Evolutionary conservation across 2,113 vertebrate genomes (phyloP).

Genomic region (Pomatostomus ruficeps): DNA sequence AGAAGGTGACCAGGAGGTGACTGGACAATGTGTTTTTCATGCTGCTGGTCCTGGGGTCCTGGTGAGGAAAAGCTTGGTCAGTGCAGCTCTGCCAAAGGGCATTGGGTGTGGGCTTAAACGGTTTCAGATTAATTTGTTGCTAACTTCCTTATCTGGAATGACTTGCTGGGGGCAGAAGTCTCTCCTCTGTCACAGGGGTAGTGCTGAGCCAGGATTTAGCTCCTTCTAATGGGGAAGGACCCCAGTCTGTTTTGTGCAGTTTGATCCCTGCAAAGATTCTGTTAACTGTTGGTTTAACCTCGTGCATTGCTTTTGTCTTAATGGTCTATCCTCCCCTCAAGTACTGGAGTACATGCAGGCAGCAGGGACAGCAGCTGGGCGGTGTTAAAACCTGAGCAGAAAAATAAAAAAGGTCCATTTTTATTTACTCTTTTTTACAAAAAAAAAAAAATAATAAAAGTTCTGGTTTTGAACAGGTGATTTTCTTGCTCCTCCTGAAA

Average conservation of each 20-base stretch:
- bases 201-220: neutral
- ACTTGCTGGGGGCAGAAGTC: neutral
- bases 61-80: neutral
- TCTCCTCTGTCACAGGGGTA: neutral
- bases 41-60: neutral
- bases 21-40: neutral
- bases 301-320: neutral
- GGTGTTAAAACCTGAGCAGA: neutral
- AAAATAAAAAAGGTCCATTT: neutral
- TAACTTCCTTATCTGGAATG: neutral
- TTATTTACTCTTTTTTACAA: slow-evolving; percentile 19
- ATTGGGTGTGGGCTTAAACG: neutral
- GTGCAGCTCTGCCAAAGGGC: neutral
- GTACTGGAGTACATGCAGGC: neutral
- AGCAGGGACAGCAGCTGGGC: neutral
- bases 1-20: neutral
- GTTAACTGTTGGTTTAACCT: neutral
- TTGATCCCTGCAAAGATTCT: neutral
- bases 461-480: neutral
- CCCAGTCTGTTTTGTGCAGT: neutral
- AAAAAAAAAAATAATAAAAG: slow-evolving; percentile 17
- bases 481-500: neutral
- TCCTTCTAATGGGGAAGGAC: neutral
- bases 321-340: neutral
- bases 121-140: neutral